phyloP scores from a whole-genome alignment of 1,140 invertebrate species.

The Saxidomus purpurata region DNA sequence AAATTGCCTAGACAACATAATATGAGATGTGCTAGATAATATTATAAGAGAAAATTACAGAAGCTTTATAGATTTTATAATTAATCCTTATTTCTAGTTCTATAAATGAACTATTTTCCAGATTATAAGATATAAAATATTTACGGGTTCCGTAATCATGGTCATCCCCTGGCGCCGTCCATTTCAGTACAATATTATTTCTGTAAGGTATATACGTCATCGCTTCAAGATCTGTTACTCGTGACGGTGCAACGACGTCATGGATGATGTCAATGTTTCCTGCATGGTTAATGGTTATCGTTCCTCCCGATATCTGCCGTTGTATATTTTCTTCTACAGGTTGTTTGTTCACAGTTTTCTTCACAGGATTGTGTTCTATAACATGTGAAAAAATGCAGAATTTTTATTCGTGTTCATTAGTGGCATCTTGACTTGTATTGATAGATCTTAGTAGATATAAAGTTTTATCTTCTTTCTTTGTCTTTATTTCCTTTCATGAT shows the following conservation, averaged over 20 bases:
- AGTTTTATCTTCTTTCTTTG: neutral
- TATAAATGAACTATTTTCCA: no score
- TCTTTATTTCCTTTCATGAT: no score
- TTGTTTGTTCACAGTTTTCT: conserved; percentile 10
- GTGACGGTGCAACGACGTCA: conserved; percentile 82
- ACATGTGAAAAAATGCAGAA: neutral
- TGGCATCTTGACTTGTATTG: neutral
- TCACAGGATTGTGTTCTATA: neutral
- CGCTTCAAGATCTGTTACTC: conserved; percentile 83
- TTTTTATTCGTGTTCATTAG: neutral
- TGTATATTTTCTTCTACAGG: conserved; percentile 11
- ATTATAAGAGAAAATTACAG: neutral
- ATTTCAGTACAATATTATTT: conserved; percentile 74
- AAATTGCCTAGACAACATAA: no score
- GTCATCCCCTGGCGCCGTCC: conserved; percentile 77
- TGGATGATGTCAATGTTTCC: neutral
- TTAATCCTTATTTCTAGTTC: no score
- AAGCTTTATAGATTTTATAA: no score
- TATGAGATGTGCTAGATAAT: neutral
- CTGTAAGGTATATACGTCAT: conserved; percentile 71
- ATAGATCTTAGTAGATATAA: neutral
- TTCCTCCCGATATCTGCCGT: conserved; percentile 46
- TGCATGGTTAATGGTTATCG: neutral
- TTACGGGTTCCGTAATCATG: conserved; percentile 76
- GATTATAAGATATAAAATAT: no score